Evolutionary conservation across 2,888 invertebrate species (phyloP), one percentile per base, ranked within the genome.

Genomic region (Drosophila neonasuta): DNA sequence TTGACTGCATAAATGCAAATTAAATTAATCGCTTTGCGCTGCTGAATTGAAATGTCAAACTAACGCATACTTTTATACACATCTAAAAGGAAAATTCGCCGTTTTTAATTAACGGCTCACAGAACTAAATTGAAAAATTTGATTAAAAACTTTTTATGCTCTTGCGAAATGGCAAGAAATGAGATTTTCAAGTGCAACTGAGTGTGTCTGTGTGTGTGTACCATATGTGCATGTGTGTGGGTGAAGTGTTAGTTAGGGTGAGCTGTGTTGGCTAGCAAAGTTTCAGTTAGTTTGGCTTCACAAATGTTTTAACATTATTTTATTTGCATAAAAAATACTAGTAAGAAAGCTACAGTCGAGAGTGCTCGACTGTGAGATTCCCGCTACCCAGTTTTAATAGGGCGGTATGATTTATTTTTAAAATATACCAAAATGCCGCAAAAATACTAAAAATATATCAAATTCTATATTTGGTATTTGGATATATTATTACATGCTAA

Each of bases 101-200:
- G 58, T 61, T 86, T 86, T 83, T 83, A 86, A 83, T 83, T 86
- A 83, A 86, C 87, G 77, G 77, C 77, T 75, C 69, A 77, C 64
- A 71, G 71, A 81, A 74, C 72, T 71, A 86, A 86, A 83, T 86
- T 86, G 85, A 81, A 83, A 81, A 83, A 83, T 86, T 83, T 86
- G 83, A 86, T 83, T 83, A 83, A 83, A 86, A 86, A 86, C 70
- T 86, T 86, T 68, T 57, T 63, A 58, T 62, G 72, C 76, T 57
- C 71, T 41, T 71, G 56, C 49, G 45, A 50, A 56, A 61, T 57
- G 56, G 71, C 66, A 76, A 76, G 74, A 76, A 74, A 74, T 65
- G 60, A 65, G 74, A 75, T 80, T 83, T 81, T 85, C 82, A 82
- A 80, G 80, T 80, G 80, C 70, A 62, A 54, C 64, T 49, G 15